phyloP scores from a whole-genome alignment of 1,140 invertebrate genomes.

The Nixonia krombeini region DNA sequence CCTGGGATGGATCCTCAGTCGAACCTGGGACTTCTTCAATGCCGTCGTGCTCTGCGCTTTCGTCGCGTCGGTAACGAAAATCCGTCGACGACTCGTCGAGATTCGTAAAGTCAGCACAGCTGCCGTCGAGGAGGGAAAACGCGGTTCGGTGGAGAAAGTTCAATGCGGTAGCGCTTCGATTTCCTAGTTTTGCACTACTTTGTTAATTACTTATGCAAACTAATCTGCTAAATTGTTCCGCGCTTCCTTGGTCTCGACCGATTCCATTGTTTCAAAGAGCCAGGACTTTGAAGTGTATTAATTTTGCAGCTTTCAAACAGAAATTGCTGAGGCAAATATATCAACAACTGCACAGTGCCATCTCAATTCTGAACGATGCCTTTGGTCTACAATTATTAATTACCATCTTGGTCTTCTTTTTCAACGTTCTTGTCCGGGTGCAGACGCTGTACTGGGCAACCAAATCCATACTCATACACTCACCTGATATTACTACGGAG shows the following conservation, averaged over 20 bases:
- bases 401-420: background rate
- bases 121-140: too few relatives aligned
- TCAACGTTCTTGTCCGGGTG: background rate
- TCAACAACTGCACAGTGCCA: background rate
- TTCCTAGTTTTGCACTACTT: too few relatives aligned
- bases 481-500: background rate
- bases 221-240: too few relatives aligned
- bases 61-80: background rate
- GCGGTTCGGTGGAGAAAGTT: too few relatives aligned
- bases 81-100: background rate
- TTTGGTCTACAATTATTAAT: background rate
- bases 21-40: background rate
- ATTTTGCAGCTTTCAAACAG: background rate
- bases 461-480: background rate
- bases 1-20: background rate
- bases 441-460: background rate
- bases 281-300: too few relatives aligned
- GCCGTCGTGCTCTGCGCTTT: background rate
- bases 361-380: background rate
- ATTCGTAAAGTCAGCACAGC: background rate
- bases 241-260: too few relatives aligned
- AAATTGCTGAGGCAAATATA: background rate
- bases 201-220: too few relatives aligned
- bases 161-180: too few relatives aligned
- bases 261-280: too few relatives aligned